Conservation (phyloP, 2,888 invertebrate species). For the Spilarctia lutea region DNA sequence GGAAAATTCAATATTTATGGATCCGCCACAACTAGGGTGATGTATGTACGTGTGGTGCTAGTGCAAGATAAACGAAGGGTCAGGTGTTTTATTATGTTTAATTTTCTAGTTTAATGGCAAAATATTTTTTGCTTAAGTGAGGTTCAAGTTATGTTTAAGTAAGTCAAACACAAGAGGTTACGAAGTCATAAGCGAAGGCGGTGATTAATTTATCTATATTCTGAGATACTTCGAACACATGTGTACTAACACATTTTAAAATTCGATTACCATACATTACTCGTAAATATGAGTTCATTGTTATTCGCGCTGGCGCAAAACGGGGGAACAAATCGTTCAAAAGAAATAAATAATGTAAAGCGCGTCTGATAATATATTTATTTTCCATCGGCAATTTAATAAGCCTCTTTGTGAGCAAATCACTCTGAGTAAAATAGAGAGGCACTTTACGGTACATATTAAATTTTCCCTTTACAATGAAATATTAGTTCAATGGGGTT, state of each 20-base stretch:
- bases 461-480: constrained; percentile 15
- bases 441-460: constrained; percentile 14
- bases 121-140: neutral
- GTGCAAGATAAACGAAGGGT: constrained; percentile 40
- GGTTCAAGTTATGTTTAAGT: too few species aligned
- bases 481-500: constrained; percentile 7
- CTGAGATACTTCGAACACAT: too few species aligned
- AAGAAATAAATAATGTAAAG: constrained; percentile 78
- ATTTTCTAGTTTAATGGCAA: constrained; percentile 11
- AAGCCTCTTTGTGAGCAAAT: constrained; percentile 59
- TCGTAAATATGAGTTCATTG: constrained; percentile 28
- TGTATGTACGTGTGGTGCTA: constrained; percentile 30
- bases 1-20: constrained; percentile 49
- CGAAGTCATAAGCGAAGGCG: too few species aligned
- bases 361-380: constrained; percentile 69
- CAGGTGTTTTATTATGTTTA: constrained; percentile 23
- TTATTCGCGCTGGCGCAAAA: constrained; percentile 35
- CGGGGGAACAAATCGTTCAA: constrained; percentile 68
- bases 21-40: constrained; percentile 28
- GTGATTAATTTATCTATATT: too few species aligned
- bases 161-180: too few species aligned
- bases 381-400: constrained; percentile 71
- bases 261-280: constrained; percentile 47
- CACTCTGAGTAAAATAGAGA: constrained; percentile 28
- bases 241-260: constrained; percentile 30